These are phyloP conservation scores for Odobenus rosmarus DNA, from an alignment of 2,113 vertebrate species.

Conservation along the genomic window DNA sequence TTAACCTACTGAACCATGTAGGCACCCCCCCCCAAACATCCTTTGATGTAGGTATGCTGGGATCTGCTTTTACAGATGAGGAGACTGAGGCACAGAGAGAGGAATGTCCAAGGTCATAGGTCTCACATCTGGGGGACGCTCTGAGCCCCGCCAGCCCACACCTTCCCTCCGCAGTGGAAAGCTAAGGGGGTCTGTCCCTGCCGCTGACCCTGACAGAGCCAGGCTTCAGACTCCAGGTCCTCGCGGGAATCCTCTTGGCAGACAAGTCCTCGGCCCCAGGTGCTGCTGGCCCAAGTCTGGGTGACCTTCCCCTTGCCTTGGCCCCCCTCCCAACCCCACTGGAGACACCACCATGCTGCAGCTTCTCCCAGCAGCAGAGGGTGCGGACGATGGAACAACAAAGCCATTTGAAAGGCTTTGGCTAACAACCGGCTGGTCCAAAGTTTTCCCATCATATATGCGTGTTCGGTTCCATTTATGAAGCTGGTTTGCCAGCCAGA, in stretches of 20 bases:
- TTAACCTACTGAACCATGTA: background rate
- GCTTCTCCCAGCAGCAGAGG: background rate
- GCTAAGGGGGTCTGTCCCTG: background rate
- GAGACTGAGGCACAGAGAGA: background rate
- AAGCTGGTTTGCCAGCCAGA: constrained; percentile 76
- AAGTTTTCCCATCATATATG: background rate
- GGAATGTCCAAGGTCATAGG: background rate
- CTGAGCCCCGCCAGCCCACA: background rate
- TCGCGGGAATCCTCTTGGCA: accelerated
- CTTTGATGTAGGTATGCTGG: background rate
- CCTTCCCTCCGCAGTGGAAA: background rate
- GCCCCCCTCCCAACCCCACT: background rate
- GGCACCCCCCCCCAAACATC: too few relatives aligned
- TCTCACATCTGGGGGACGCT: background rate
- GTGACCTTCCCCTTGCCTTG: background rate
- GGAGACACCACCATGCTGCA: too few relatives aligned
- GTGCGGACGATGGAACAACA: accelerated
- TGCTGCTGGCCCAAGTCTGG: background rate
- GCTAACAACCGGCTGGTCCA: constrained; percentile 38
- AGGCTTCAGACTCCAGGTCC: background rate
- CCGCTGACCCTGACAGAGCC: accelerated
- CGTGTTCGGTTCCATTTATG: constrained; percentile 26
- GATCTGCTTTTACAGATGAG: background rate
- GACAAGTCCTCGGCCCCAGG: background rate
- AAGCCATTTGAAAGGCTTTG: constrained; percentile 8